Percentiles rank a stretch among this genome's conserved stretches.
These are phyloP conservation scores for Buteo buteo DNA, from an alignment of 2,113 vertebrate genomes.

Conservation along the genomic window DNA sequence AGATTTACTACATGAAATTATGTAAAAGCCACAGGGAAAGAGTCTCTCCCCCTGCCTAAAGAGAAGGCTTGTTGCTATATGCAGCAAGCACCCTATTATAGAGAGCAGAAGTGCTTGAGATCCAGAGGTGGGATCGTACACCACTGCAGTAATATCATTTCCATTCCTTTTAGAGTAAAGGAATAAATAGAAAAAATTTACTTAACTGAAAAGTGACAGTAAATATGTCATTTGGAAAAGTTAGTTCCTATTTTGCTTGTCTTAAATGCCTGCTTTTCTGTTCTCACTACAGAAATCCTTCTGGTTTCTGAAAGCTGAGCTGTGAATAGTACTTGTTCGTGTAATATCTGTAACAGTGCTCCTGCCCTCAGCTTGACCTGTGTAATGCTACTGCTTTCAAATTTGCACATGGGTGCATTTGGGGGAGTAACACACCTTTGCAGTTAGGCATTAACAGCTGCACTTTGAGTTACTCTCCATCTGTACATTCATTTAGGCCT, in stretches of 20 bases:
- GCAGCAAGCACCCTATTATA: neutral
- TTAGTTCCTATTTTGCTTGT: neutral
- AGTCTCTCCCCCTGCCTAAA: neutral
- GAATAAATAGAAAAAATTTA: neutral
- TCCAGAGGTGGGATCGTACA: neutral
- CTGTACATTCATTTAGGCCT: neutral
- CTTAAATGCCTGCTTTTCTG: neutral
- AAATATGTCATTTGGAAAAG: neutral
- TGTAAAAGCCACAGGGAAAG: neutral
- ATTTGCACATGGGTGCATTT: neutral
- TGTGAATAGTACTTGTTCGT: neutral
- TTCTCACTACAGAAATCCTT: neutral
- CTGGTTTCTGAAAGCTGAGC: neutral
- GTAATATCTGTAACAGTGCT: neutral
- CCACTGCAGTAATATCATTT: neutral
- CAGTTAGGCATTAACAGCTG: conserved; percentile 38
- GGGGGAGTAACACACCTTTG: neutral
- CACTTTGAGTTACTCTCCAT: neutral
- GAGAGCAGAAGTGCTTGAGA: neutral
- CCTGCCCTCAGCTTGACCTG: conserved; percentile 1
- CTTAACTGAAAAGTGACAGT: neutral
- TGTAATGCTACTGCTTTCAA: neutral
- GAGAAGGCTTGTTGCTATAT: neutral
- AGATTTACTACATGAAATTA: neutral
- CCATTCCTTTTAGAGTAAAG: neutral